Conservation (phyloP, 2,888 invertebrate genomes). For the Leptarthrus brevirostris region DNA sequence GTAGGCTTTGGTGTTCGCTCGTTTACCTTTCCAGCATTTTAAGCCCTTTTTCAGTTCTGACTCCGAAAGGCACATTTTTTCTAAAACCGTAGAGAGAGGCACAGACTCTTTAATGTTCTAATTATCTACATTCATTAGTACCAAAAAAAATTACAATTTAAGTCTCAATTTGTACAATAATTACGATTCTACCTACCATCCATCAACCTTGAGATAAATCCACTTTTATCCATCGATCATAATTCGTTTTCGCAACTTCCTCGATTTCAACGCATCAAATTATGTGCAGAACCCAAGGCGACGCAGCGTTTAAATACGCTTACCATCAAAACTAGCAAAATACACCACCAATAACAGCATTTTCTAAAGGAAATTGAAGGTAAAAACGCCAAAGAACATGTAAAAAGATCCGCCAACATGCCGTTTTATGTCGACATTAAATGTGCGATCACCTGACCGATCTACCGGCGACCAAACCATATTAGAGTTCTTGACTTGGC, state of each 20-base stretch:
- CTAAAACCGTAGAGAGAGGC: too few species aligned
- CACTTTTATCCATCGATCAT: background rate
- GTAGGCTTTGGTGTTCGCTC: too few species aligned
- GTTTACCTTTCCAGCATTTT: too few species aligned
- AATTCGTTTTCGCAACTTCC: background rate
- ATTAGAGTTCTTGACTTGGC: constrained; percentile 14
- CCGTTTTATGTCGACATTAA: constrained; percentile 45
- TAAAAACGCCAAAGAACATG: constrained; percentile 17
- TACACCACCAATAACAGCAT: background rate
- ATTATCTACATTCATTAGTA: too few species aligned
- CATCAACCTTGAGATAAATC: too few species aligned
- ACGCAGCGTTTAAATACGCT: too few species aligned
- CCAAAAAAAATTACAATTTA: too few species aligned
- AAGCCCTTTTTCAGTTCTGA: too few species aligned
- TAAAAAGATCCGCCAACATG: constrained; percentile 44
- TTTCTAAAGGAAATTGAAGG: constrained; percentile 11
- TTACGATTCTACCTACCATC: too few species aligned
- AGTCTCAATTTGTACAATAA: too few species aligned
- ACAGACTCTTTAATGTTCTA: too few species aligned
- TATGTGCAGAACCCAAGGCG: background rate
- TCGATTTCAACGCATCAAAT: background rate
- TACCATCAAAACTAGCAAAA: background rate
- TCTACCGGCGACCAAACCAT: constrained; percentile 38
- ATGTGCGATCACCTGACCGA: constrained; percentile 42
- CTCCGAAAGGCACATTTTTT: too few species aligned